A percentile compares a stretch with the other conserved stretches of the same genome.
phyloP scores from a whole-genome alignment of 1,140 invertebrate genomes.

The Bilobella aurantiaca region DNA sequence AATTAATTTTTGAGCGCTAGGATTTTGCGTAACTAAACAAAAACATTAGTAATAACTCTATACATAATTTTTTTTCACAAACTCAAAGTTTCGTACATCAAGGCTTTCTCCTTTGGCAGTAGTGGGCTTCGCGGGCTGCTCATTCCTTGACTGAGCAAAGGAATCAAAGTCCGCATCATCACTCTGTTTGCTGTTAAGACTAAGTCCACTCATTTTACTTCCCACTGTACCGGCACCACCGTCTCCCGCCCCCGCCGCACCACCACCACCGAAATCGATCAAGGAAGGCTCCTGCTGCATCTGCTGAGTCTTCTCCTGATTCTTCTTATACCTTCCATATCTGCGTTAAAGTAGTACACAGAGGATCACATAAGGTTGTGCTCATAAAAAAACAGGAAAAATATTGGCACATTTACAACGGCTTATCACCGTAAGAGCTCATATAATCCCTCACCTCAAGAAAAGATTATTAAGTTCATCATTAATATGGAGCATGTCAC shows the following conservation, averaged over 20 bases:
- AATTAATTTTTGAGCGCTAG: no score
- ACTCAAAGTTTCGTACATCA: no score
- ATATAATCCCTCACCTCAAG: no score
- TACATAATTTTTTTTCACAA: no score
- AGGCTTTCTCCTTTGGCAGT: no score
- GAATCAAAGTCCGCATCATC: conserved; percentile 65
- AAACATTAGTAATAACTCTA: no score
- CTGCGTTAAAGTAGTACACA: no score
- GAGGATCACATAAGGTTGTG: no score
- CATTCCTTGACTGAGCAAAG: conserved; percentile 76
- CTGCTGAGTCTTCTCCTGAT: conserved; percentile 38
- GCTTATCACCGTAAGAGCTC: neutral
- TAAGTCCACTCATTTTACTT: conserved; percentile 30
- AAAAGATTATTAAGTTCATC: conserved; percentile 94
- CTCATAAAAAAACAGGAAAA: conserved; percentile 12
- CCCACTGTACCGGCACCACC: conserved; percentile 11
- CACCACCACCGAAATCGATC: conserved; percentile 54
- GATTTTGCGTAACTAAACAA: no score
- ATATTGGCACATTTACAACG: neutral
- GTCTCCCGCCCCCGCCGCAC: neutral
- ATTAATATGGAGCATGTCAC: conserved; percentile 82
- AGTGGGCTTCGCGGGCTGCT: conserved; percentile 58
- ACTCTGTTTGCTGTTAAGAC: conserved; percentile 48
- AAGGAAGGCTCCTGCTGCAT: conserved; percentile 51
- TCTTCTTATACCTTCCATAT: conserved; percentile 67